Evolutionary conservation across 2,888 invertebrate genomes (phyloP).

Genomic region (Epistrophe eligans): DNA sequence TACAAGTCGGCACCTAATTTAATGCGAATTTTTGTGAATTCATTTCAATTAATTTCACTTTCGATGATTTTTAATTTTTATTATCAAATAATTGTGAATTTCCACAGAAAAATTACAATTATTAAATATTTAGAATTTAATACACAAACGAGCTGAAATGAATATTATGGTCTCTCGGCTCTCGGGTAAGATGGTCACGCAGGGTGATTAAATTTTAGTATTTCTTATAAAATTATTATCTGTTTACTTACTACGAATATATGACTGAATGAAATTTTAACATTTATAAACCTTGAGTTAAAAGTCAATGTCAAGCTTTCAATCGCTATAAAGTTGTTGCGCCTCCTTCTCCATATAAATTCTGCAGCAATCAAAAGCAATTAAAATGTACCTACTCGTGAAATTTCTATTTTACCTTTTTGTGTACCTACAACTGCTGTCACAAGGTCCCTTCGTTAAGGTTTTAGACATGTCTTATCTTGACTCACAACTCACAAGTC

Average conservation of each 20-base stretch:
- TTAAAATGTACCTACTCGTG: background rate
- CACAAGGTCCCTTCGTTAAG: background rate
- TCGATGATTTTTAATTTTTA: slow-evolving; percentile 5
- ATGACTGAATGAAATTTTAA: background rate
- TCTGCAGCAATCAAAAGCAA: background rate
- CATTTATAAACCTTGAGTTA: background rate
- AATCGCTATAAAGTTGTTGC: too few relatives aligned
- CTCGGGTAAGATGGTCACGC: background rate
- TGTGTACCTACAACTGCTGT: background rate
- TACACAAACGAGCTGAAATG: background rate
- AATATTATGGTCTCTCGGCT: background rate
- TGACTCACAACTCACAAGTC: too few relatives aligned
- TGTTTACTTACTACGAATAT: too few relatives aligned
- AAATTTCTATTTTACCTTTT: background rate
- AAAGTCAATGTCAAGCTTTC: background rate
- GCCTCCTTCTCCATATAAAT: background rate
- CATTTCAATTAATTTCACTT: slow-evolving; percentile 10
- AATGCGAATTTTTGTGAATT: background rate
- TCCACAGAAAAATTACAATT: background rate
- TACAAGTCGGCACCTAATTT: too few relatives aligned
- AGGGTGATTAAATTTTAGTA: background rate
- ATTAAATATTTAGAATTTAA: background rate
- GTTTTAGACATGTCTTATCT: slow-evolving; percentile 3
- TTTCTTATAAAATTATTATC: too few relatives aligned
- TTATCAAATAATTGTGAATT: background rate